phyloP scores from a whole-genome alignment of 2,888 invertebrate genomes.

The Synanthedon formicaeformis region DNA sequence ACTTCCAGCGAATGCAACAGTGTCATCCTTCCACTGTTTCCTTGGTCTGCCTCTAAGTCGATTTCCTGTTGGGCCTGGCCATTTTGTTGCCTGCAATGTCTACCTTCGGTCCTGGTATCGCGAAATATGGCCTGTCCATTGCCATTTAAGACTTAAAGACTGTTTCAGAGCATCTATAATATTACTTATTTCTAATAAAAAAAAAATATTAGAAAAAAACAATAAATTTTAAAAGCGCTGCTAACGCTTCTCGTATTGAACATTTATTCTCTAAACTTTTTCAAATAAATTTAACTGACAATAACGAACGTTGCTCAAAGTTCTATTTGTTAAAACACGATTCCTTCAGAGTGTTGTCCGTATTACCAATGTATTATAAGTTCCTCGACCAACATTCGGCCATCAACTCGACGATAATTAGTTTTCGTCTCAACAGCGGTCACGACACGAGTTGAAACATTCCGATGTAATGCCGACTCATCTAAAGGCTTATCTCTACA shows the following conservation, averaged over 20 bases:
- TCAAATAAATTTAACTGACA: neutral
- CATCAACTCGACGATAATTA: conserved; percentile 33
- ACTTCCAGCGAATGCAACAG: too few relatives aligned
- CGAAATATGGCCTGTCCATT: too few relatives aligned
- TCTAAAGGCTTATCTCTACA: conserved; percentile 34
- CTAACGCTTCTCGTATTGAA: neutral
- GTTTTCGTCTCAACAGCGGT: conserved; percentile 44
- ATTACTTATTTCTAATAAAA: too few relatives aligned
- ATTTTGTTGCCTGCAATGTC: too few relatives aligned
- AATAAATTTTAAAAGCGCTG: neutral
- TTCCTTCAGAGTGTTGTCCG: conserved; percentile 1
- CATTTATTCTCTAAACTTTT: neutral
- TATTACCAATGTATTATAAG: neutral
- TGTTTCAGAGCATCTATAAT: too few relatives aligned
- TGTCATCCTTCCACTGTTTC: too few relatives aligned
- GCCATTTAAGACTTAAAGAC: too few relatives aligned
- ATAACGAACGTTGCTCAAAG: conserved; percentile 5
- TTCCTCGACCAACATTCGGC: neutral
- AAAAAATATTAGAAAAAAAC: too few relatives aligned
- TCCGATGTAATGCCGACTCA: conserved; percentile 46
- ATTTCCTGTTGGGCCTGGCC: too few relatives aligned
- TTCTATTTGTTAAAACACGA: conserved; percentile 4
- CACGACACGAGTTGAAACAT: conserved; percentile 54
- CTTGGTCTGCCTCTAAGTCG: too few relatives aligned
- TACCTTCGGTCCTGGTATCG: too few relatives aligned